These are phyloP conservation scores for Plecturocebus donacophilus DNA, from an alignment of 2,113 vertebrate species.

Conservation along the genomic window DNA sequence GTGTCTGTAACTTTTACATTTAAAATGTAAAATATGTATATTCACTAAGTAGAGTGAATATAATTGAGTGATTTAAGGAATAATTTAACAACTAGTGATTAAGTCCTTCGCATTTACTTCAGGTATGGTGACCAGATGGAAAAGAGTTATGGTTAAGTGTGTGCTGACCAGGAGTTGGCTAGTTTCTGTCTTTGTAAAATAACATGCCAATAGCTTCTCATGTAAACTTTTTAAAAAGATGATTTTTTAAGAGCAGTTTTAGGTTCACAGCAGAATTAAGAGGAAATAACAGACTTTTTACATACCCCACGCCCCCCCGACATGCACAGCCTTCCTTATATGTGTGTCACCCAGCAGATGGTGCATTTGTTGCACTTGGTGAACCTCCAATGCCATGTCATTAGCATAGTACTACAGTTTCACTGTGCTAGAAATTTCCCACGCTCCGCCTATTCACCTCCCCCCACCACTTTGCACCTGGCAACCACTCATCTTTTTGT, in stretches of 20 bases:
- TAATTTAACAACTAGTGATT: too few species aligned
- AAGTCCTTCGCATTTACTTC: neutral
- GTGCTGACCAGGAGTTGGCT: neutral
- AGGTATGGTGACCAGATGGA: neutral
- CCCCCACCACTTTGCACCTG: neutral
- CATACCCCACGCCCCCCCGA: rapidly evolving
- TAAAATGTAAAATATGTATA: neutral
- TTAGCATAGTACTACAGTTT: neutral
- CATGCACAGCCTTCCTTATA: too few species aligned
- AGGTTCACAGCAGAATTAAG: neutral
- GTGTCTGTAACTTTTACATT: neutral
- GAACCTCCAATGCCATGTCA: neutral
- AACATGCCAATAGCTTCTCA: neutral
- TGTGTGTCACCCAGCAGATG: too few species aligned
- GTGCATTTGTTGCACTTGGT: neutral
- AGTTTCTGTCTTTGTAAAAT: neutral
- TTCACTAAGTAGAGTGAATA: neutral
- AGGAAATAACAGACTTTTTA: neutral
- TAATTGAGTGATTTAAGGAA: neutral
- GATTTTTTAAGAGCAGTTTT: neutral
- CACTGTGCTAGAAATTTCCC: neutral
- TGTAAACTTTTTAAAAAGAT: neutral
- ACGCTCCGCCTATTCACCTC: neutral
- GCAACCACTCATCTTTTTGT: neutral
- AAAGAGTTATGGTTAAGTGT: rapidly evolving